phyloP scores from a whole-genome alignment of 2,797 vertebrate species.

The Calcarius lapponicus region DNA sequence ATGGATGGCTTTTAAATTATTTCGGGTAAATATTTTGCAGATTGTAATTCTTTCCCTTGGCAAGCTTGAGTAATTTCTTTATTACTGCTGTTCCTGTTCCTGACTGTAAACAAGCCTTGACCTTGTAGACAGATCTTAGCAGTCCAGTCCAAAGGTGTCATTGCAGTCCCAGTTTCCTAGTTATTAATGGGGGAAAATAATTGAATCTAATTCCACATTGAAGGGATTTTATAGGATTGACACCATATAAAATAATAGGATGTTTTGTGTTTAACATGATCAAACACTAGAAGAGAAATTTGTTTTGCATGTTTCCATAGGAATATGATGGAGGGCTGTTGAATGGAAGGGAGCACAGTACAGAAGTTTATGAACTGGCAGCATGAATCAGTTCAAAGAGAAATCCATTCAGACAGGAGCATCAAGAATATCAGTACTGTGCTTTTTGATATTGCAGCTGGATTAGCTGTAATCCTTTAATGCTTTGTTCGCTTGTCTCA shows the following conservation, averaged over 20 bases:
- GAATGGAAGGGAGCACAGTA: neutral
- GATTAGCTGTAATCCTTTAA: neutral
- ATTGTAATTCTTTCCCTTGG: neutral
- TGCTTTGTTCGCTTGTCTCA: neutral
- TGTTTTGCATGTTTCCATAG: neutral
- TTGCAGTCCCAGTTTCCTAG: neutral
- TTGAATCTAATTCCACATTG: neutral
- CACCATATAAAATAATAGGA: neutral
- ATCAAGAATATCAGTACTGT: neutral
- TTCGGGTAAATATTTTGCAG: neutral
- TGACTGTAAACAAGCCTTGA: neutral
- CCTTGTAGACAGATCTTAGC: neutral
- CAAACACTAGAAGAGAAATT: neutral
- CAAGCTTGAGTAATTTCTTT: neutral
- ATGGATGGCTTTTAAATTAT: neutral
- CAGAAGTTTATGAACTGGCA: neutral
- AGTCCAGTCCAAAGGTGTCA: neutral
- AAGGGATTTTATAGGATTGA: neutral
- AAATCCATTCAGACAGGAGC: neutral
- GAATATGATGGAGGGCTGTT: neutral
- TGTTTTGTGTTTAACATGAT: neutral
- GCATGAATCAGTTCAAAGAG: conserved; percentile 16
- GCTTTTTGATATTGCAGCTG: neutral
- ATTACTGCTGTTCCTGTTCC: neutral
- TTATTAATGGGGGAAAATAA: neutral